phyloP scores from a whole-genome alignment of 64 coral and sea anemone genomes.

The Porites lutea region DNA sequence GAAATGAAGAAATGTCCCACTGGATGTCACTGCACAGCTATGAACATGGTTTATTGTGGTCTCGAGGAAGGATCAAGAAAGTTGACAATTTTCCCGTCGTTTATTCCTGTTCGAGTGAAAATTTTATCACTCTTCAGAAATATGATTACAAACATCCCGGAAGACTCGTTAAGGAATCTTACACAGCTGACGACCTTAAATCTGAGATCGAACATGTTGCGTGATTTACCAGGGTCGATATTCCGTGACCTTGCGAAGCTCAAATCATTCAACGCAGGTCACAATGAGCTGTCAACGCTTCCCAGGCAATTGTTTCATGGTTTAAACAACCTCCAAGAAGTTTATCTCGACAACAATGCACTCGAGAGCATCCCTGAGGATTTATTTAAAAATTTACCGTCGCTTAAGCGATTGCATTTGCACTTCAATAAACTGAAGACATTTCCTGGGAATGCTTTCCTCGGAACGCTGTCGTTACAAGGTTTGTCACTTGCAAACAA shows the following conservation, averaged over 20 bases:
- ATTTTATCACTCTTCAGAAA: constrained; percentile 84
- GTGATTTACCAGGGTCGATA: constrained; percentile 58
- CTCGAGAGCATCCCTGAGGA: constrained; percentile 58
- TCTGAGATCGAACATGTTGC: constrained; percentile 66
- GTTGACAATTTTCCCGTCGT: constrained; percentile 48
- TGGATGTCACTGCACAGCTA: constrained; percentile 30
- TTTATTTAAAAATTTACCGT: constrained; percentile 77
- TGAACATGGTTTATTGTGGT: constrained; percentile 31
- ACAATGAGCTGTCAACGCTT: constrained; percentile 77
- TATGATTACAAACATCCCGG: constrained; percentile 55
- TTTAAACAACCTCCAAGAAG: constrained; percentile 57
- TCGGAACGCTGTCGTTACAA: constrained; percentile 64
- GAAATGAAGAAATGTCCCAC: constrained; percentile 10
- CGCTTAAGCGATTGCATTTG: constrained; percentile 69
- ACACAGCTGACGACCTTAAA: constrained; percentile 78
- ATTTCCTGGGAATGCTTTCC: constrained; percentile 61
- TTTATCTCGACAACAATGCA: constrained; percentile 78
- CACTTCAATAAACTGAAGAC: constrained; percentile 70
- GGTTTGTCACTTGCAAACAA: constrained; percentile 77
- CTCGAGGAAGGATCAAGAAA: constrained; percentile 27
- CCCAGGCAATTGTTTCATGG: constrained; percentile 66
- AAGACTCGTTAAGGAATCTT: constrained; percentile 68
- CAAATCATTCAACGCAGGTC: constrained; percentile 79
- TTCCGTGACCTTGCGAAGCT: constrained; percentile 79
- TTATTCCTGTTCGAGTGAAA: constrained; percentile 60